Percentiles rank a stretch among this genome's conserved stretches.
Conservation (phyloP, 37 sponge, comb jelly and placozoan genomes). For the Haliclona indistincta region DNA sequence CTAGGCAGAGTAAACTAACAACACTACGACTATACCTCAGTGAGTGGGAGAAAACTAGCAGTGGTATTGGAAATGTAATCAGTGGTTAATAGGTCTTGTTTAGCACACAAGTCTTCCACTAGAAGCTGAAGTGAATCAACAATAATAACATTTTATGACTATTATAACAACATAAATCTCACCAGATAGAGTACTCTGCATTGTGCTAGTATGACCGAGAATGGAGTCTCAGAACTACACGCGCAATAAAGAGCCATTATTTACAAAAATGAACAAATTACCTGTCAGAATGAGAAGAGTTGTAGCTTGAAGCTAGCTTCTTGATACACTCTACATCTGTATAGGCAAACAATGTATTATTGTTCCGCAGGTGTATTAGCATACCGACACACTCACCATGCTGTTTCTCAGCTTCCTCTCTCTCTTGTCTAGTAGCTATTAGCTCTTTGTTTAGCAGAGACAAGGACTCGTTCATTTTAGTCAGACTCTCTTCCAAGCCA, state of each 20-base stretch:
- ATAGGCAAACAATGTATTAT: background rate
- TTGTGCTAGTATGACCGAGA: too few species aligned
- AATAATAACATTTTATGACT: too few species aligned
- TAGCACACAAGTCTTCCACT: constrained; percentile 26
- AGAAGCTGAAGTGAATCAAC: background rate
- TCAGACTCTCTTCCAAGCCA: background rate
- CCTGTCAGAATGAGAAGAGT: too few species aligned
- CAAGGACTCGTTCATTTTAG: background rate
- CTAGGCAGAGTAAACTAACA: background rate
- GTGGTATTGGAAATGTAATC: background rate
- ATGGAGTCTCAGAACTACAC: too few species aligned
- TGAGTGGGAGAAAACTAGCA: too few species aligned
- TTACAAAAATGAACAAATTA: background rate
- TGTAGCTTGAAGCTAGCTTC: too few species aligned
- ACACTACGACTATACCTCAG: background rate
- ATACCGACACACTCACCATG: constrained; percentile 28
- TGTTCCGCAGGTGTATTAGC: background rate
- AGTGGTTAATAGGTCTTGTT: constrained; percentile 23
- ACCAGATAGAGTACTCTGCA: too few species aligned
- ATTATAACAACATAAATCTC: too few species aligned
- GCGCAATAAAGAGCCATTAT: too few species aligned
- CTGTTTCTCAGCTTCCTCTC: constrained; percentile 5
- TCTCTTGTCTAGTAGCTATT: background rate
- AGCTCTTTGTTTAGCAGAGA: constrained; percentile 13
- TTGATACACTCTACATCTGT: background rate